phyloP scores from a whole-genome alignment of 1,140 invertebrate species.

The Sitophilus oryzae region DNA sequence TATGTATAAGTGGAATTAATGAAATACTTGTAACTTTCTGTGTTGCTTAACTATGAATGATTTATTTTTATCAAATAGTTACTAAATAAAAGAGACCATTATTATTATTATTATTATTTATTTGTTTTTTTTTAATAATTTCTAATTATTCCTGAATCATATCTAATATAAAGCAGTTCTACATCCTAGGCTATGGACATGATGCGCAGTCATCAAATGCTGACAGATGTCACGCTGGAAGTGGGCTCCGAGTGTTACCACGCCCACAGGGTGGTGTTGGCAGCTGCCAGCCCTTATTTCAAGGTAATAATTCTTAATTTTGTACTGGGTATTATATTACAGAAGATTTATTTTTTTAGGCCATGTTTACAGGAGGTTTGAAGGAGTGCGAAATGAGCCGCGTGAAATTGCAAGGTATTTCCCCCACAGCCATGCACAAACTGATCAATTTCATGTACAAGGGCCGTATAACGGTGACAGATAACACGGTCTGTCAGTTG shows the following conservation, averaged over 20 bases:
- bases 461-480: slow-evolving; percentile 80
- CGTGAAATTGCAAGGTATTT: slow-evolving; percentile 81
- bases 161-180: slow-evolving; percentile 20
- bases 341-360: slow-evolving; percentile 38
- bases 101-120: too few species aligned
- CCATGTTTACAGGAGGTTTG: slow-evolving; percentile 87
- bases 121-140: not conserved
- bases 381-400: slow-evolving; percentile 81
- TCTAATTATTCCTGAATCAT: not conserved
- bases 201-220: slow-evolving; percentile 81
- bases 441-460: slow-evolving; percentile 89
- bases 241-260: slow-evolving; percentile 80
- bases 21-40: too few species aligned
- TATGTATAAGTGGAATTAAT: too few species aligned
- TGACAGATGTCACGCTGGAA: slow-evolving; percentile 83
- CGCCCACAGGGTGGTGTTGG: slow-evolving; percentile 86
- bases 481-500: slow-evolving; percentile 83
- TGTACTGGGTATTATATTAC: not conserved
- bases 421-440: slow-evolving; percentile 75
- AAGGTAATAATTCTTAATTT: slow-evolving; percentile 46
- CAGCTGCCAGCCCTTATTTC: slow-evolving; percentile 91
- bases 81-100: too few species aligned
- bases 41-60: too few species aligned
- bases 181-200: slow-evolving; percentile 71
- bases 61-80: too few species aligned